Evolutionary conservation across 2,888 invertebrate genomes (phyloP).

Genomic region (Leucophenga montana): DNA sequence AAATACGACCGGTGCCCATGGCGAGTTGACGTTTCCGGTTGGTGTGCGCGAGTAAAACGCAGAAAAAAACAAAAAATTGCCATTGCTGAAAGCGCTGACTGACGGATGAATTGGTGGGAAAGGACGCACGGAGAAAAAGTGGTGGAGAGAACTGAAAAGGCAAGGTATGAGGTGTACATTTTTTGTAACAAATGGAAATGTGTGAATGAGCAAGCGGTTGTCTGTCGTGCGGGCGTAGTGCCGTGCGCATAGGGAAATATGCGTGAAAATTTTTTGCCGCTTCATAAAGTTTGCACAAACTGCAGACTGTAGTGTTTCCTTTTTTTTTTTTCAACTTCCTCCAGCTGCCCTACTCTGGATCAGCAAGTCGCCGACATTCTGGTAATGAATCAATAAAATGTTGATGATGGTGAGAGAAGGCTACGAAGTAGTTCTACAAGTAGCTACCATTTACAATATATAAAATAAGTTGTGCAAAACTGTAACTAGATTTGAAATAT

Average conservation of each 20-base stretch:
- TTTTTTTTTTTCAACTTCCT: no score
- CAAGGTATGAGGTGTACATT: no score
- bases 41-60: conserved; percentile 43
- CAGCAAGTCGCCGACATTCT: no score
- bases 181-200: neutral
- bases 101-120: neutral
- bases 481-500: conserved; percentile 21
- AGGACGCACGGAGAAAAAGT: no score
- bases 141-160: no score
- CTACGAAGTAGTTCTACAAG: neutral
- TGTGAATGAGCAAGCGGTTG: neutral
- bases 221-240: neutral
- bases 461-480: conserved; percentile 41
- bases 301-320: neutral
- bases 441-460: neutral
- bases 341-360: no score
- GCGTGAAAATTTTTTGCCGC: conserved; percentile 6
- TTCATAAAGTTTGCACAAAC: conserved; percentile 14
- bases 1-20: neutral
- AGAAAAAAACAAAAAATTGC: conserved; percentile 36
- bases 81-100: conserved; percentile 6
- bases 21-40: conserved; percentile 23
- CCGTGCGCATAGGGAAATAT: neutral
- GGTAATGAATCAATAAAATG: no score
- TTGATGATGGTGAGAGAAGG: no score